These are phyloP conservation scores for Chironex yamaguchii DNA, from an alignment of 30 jellyfish, hydroid and myxozoan species.

Conservation along the genomic window DNA sequence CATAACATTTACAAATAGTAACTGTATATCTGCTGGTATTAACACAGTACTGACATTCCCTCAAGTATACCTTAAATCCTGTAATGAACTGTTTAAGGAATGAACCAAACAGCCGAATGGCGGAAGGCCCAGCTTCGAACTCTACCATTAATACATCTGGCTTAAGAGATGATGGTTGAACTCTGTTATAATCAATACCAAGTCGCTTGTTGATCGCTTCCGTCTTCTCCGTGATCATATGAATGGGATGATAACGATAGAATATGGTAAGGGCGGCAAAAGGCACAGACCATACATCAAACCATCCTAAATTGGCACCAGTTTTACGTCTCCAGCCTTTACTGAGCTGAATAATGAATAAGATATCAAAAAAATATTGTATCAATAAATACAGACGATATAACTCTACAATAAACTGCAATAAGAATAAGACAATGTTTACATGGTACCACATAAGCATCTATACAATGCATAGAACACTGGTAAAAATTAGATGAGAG, in stretches of 20 bases:
- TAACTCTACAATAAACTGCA: no score
- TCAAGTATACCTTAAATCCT: constrained; percentile 90
- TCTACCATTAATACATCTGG: constrained; percentile 90
- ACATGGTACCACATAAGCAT: no score
- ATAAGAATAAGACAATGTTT: no score
- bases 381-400: no score
- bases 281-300: constrained; percentile 95
- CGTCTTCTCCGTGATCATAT: constrained; percentile 55
- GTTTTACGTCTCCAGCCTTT: constrained; percentile 93
- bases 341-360: constrained; percentile 54
- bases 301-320: constrained; percentile 74
- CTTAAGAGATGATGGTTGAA: constrained; percentile 68
- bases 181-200: constrained; percentile 69
- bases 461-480: no score
- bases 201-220: constrained; percentile 62
- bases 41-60: no score
- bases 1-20: no score
- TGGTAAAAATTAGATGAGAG: no score
- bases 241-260: constrained; percentile 87
- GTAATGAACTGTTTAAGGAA: constrained; percentile 82
- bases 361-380: no score
- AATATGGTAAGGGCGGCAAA: constrained; percentile 76
- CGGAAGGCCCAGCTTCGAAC: constrained; percentile 97
- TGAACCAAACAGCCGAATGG: constrained; percentile 83
- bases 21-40: no score